These are phyloP conservation scores for Oryzias dopingdopingensis DNA, from an alignment of 2,797 vertebrate species.

Conservation along the genomic window DNA sequence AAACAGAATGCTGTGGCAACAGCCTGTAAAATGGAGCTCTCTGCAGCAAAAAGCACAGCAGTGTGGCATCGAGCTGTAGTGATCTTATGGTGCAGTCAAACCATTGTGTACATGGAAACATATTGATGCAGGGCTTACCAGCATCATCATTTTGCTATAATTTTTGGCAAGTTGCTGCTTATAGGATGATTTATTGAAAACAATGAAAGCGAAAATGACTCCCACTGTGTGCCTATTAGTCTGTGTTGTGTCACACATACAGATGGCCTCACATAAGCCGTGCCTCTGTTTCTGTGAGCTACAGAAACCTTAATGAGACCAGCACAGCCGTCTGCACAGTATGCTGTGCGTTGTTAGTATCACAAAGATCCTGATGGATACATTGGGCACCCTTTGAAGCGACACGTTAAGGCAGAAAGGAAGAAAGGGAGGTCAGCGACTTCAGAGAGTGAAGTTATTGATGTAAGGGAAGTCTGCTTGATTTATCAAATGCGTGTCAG, in stretches of 20 bases:
- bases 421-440: slow-evolving; percentile 24
- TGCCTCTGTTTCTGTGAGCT: slow-evolving; percentile 44
- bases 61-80: slow-evolving; percentile 14
- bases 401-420: slow-evolving; percentile 7
- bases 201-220: slow-evolving; percentile 21
- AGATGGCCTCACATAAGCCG: slow-evolving; percentile 51
- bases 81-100: slow-evolving; percentile 29
- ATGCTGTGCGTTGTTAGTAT: slow-evolving; percentile 45
- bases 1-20: slow-evolving; percentile 37
- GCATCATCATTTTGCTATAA: not conserved
- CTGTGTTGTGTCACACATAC: slow-evolving; percentile 47
- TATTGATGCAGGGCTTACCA: not conserved
- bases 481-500: slow-evolving; percentile 28
- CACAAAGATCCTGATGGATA: slow-evolving; percentile 32
- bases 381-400: slow-evolving; percentile 15
- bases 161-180: slow-evolving; percentile 8
- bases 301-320: slow-evolving; percentile 52
- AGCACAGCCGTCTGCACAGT: slow-evolving; percentile 55
- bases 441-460: slow-evolving; percentile 2
- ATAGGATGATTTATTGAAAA: slow-evolving; percentile 30
- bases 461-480: slow-evolving; percentile 9
- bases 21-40: slow-evolving; percentile 26
- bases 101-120: slow-evolving; percentile 15
- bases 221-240: slow-evolving; percentile 44
- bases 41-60: slow-evolving; percentile 9